Conservation (phyloP, 2,888 invertebrate genomes). For the Uloborus plumipes region DNA sequence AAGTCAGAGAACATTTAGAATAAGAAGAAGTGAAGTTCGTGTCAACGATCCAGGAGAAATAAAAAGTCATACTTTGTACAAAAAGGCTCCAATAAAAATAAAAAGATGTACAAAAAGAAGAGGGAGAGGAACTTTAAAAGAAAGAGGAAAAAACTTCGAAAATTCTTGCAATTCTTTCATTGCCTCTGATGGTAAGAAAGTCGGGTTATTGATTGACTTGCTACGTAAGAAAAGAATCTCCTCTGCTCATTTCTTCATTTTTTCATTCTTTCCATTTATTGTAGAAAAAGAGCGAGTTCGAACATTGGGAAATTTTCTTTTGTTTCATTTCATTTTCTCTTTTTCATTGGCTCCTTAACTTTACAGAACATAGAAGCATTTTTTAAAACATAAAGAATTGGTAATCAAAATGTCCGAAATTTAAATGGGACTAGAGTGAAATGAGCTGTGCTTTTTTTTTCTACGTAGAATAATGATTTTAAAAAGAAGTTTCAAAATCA, state of each 20-base stretch:
- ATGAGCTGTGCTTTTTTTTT: too few species aligned
- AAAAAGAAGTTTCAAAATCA: too few species aligned
- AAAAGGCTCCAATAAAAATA: conserved; percentile 6
- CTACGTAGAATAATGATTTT: too few species aligned
- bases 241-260: conserved; percentile 42
- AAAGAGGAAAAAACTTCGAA: conserved; percentile 29
- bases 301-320: conserved; percentile 43
- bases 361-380: conserved; percentile 28
- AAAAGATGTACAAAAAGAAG: conserved; percentile 34
- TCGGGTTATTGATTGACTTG: conserved; percentile 62
- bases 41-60: conserved; percentile 55
- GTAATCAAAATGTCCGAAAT: conserved; percentile 9
- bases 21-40: conserved; percentile 50
- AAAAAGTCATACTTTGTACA: conserved; percentile 36
- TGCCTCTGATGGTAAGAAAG: conserved; percentile 49
- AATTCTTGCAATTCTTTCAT: conserved; percentile 59
- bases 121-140: conserved; percentile 25
- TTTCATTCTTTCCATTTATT: conserved; percentile 31
- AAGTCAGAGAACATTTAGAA: conserved; percentile 18
- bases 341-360: conserved; percentile 9
- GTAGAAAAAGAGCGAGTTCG: conserved; percentile 22
- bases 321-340: conserved; percentile 38
- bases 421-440: neutral
- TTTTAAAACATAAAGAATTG: conserved; percentile 8
- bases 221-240: conserved; percentile 37